Evolutionary conservation across 2,797 vertebrate species (phyloP).

Genomic region (Coranthus polyacanthus): DNA sequence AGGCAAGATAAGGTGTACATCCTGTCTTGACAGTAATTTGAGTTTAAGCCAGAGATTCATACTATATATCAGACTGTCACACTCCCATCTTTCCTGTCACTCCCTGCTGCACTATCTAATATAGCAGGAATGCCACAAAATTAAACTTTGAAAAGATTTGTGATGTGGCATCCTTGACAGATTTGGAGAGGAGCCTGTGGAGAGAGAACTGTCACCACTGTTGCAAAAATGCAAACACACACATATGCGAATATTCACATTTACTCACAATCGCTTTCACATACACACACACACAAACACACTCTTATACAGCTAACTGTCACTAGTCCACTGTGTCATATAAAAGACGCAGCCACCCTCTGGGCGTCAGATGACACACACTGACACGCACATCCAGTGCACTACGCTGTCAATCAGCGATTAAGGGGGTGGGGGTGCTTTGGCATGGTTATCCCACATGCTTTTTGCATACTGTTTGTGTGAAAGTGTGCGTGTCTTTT

Average conservation of each 20-base stretch:
- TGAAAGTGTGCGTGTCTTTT: constrained; percentile 21
- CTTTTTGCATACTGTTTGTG: constrained; percentile 42
- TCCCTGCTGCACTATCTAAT: constrained; percentile 69
- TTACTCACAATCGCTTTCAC: constrained; percentile 20
- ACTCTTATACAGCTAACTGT: constrained; percentile 62
- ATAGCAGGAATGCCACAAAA: constrained; percentile 69
- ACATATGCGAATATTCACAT: constrained; percentile 36
- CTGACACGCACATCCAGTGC: constrained; percentile 32
- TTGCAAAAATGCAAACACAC: constrained; percentile 29
- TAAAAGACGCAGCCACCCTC: constrained; percentile 67
- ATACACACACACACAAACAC: constrained; percentile 35
- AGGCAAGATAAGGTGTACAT: constrained; percentile 66
- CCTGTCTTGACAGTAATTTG: constrained; percentile 68
- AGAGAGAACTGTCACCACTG: constrained; percentile 64
- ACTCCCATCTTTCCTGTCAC: constrained; percentile 60
- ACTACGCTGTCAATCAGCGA: constrained; percentile 67
- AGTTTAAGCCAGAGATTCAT: constrained; percentile 65
- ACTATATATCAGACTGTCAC: constrained; percentile 66
- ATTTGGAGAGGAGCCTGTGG: constrained; percentile 67
- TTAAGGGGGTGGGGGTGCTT: constrained; percentile 12
- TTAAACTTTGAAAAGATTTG: constrained; percentile 75
- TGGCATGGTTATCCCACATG: constrained; percentile 39
- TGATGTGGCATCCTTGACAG: constrained; percentile 73
- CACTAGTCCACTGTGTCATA: constrained; percentile 70
- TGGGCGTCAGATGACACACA: constrained; percentile 57